Evolutionary conservation across 2,888 invertebrate genomes (phyloP).

Genomic region (Andrena bicolor): DNA sequence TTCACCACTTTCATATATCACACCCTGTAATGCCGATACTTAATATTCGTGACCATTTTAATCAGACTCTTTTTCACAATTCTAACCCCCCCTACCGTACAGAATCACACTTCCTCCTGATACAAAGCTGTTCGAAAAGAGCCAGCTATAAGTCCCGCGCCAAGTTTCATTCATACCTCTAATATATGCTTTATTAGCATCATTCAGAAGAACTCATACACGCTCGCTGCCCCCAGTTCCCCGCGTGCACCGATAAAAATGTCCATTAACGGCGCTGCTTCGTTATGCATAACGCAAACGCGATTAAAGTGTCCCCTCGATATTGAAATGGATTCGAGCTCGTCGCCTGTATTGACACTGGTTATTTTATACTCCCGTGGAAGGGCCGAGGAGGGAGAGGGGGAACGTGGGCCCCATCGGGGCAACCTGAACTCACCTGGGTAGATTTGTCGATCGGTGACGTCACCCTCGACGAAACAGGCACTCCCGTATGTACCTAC

Average conservation of each 20-base stretch:
- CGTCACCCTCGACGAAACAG: conserved; percentile 72
- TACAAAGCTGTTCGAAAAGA: background rate
- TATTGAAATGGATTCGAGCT: conserved; percentile 17
- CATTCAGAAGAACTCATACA: background rate
- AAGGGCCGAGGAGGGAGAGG: conserved; percentile 8
- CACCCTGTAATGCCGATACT: too few relatives aligned
- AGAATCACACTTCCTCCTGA: background rate
- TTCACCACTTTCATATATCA: too few relatives aligned
- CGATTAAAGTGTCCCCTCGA: background rate
- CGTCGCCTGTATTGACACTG: conserved; percentile 22
- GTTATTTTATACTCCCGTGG: conserved; percentile 8
- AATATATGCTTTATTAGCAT: conserved; percentile 4
- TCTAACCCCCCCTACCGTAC: background rate
- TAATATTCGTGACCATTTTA: background rate
- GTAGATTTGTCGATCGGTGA: conserved; percentile 76
- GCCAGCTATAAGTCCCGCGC: background rate
- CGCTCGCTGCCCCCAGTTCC: background rate
- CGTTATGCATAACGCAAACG: conserved; percentile 36
- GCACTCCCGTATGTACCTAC: conserved; percentile 56
- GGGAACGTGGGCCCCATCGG: conserved; percentile 23
- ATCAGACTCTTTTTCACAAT: background rate
- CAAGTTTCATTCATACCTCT: background rate
- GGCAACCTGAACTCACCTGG: conserved; percentile 67
- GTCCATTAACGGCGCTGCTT: background rate
- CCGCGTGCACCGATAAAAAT: background rate